Evolutionary conservation across 2,797 vertebrate species (phyloP).

Genomic region (Dryobates pubescens): DNA sequence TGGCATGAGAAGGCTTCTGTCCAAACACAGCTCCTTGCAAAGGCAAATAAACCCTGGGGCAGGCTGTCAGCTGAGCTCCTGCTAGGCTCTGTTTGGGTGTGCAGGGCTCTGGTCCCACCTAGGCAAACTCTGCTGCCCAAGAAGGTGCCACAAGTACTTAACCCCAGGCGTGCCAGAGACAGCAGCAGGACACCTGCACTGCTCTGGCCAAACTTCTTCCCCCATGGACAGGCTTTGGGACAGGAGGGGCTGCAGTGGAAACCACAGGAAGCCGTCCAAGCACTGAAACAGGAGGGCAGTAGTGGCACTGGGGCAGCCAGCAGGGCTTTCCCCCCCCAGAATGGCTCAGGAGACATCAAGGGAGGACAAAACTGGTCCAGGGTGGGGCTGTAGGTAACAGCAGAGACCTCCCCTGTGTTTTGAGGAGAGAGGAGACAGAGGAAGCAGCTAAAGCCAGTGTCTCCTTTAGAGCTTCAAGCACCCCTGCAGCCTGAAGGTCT

Average conservation of each 20-base stretch:
- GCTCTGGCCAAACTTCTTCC: background rate
- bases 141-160: background rate
- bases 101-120: too few relatives aligned
- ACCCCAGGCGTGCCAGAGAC: background rate
- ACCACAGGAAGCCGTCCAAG: background rate
- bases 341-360: background rate
- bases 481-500: too few relatives aligned
- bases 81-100: too few relatives aligned
- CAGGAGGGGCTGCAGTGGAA: background rate
- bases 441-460: background rate
- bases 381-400: background rate
- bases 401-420: fast-evolving
- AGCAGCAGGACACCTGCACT: background rate
- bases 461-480: background rate
- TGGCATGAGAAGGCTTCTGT: too few relatives aligned
- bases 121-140: too few relatives aligned
- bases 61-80: too few relatives aligned
- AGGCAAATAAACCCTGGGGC: too few relatives aligned
- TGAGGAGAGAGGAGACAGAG: background rate
- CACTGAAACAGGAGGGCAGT: background rate
- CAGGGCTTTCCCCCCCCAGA: background rate
- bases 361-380: background rate
- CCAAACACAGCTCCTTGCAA: too few relatives aligned
- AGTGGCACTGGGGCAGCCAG: fast-evolving
- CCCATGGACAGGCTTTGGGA: background rate